Percentiles rank a stretch among this genome's conserved stretches.
Evolutionary conservation across 2,113 vertebrate species (phyloP).

Genomic region (Manacus vitellinus): DNA sequence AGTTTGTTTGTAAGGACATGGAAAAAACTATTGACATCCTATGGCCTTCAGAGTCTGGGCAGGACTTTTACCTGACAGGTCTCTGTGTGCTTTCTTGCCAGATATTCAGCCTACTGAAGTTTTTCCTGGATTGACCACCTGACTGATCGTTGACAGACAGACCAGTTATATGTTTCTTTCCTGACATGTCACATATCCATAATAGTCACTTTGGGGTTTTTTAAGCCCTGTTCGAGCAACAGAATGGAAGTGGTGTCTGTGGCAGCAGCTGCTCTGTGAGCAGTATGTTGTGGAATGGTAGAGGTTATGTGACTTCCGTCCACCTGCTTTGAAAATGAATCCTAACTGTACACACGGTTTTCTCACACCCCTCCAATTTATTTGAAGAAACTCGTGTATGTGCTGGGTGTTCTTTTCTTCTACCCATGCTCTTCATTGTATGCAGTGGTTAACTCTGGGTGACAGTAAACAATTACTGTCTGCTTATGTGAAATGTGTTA

Average conservation of each 20-base stretch:
- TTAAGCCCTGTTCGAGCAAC: neutral
- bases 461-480: neutral
- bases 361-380: neutral
- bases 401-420: neutral
- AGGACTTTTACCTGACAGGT: neutral
- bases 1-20: neutral
- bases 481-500: neutral
- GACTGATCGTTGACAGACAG: neutral
- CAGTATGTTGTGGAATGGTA: neutral
- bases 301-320: neutral
- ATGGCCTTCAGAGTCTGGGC: neutral
- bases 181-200: neutral
- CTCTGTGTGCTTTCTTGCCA: neutral
- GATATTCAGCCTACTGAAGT: neutral
- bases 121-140: neutral
- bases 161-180: neutral
- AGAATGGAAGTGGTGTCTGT: neutral
- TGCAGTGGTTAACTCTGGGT: neutral
- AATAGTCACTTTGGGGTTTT: neutral
- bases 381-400: neutral
- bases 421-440: neutral
- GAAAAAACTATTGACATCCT: neutral
- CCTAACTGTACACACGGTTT: neutral
- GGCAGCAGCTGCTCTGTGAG: neutral
- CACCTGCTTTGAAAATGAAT: neutral